Base-by-base conservation (phyloP, 2,797 vertebrate species). In the Clarias fuscus region DNA sequence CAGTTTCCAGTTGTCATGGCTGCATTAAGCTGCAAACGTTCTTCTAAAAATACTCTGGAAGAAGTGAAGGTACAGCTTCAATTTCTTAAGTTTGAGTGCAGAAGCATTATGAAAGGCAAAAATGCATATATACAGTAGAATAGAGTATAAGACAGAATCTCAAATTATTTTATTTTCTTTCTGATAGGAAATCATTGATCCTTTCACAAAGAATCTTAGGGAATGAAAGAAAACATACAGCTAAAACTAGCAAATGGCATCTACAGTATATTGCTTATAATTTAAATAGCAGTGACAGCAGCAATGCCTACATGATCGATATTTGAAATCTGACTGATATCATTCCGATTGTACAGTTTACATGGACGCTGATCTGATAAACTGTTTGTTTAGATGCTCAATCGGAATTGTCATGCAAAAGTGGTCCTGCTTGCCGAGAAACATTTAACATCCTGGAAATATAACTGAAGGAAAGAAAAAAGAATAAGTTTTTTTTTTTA, bases 1-100 rank as follows among this genome's bases (percentile, higher is more conserved):
- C 10, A 59, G 27, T 58, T 77, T 77, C 27, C 18, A 77, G 75
- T 77, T 77, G 53, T 77, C 75, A 59, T 30, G 75, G 33, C 58
- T 59, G 75, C 75, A 59, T 59, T 59, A 77, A 77, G 20, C 56
- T 59, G 56, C 75, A 59, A 58, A 33, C 27, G 13, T 17, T 33
- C n/a, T 20, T 30, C 73, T 58, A 58, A 77, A 77, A 30, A 77
- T 58, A 58, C 53, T 58, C 53, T 2, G 73, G 15, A 5, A 33
- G 73, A 77, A 77, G 53, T 18, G 15, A 73, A 73, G 40, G 71
- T 73, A 24, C 71, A n/a, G 71, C 71, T 48, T 73, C 40, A 24
- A 73, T 43, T 48, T 48, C 13, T 73, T 15, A 48, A 18, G n/a
- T 18, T 30, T 1, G 43, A 77, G 7, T 79, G 14, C 20, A 37